These are phyloP conservation scores for Biston stratarius DNA, from an alignment of 2,888 invertebrate species.

Conservation along the genomic window DNA sequence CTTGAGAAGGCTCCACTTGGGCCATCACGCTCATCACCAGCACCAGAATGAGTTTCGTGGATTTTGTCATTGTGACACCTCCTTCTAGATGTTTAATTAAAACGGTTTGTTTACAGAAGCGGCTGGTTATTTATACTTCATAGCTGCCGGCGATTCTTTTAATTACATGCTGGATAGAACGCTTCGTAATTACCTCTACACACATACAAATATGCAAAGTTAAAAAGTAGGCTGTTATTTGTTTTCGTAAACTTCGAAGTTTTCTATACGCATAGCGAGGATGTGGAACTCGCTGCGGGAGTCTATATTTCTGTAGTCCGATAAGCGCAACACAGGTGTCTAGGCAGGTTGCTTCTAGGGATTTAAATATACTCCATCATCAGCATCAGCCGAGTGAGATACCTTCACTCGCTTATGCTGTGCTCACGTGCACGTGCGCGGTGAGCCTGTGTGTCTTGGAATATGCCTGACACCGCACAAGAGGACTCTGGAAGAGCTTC, in stretches of 20 bases:
- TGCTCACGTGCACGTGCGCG: no score
- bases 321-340: no score
- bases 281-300: no score
- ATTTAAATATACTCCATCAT: no score
- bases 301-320: no score
- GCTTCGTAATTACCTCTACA: constrained; percentile 6
- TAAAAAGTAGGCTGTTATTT: neutral
- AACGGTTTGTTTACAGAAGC: constrained; percentile 4
- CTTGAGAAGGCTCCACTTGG: constrained; percentile 39
- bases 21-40: constrained; percentile 28
- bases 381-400: no score
- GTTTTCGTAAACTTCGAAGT: neutral
- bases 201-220: neutral
- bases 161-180: constrained; percentile 18
- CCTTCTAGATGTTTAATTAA: neutral
- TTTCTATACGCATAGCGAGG: no score
- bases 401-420: no score
- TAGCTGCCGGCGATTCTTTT: constrained; percentile 13
- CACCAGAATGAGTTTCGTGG: constrained; percentile 24
- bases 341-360: no score
- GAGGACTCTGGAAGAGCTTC: no score
- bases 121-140: constrained; percentile 36
- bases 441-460: no score
- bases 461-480: no score
- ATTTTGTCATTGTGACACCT: constrained; percentile 23